Base-by-base conservation (phyloP, 1,140 invertebrate species). In the Drosophila paulistorum region DNA sequence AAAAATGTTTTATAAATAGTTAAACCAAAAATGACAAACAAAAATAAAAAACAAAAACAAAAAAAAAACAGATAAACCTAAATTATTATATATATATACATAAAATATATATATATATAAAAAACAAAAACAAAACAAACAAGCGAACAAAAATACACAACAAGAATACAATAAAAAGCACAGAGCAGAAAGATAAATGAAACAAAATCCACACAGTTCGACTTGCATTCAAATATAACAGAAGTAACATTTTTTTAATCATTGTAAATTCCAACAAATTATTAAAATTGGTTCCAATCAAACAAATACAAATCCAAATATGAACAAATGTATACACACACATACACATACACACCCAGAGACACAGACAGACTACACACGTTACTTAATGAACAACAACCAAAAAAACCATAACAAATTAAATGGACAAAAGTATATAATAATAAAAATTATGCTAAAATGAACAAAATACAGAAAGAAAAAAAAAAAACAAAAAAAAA, bases 1-100 rank as follows among this genome's bases (percentile, higher is more conserved):
- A 91, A 91, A 91, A 91, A 91, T 87, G 90, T 91, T 91, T 91
- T 91, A 91, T 91, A 91, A 91, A 91, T 90, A 90, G 90, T 91
- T 91, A 86, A 86, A 86, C 76, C 65, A 61, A 82, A 61, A 63
- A 65, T 66, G 37, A 39, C 37, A 39, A 39, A 39, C 3, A 13
- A 39, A 39, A 39, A 39, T 39, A n/a, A 73, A 77, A 68, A 17
- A 30, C n/a, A 67, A 66, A 58, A 55, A 65, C n/a, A 30, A 39
- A 67, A 65, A 41, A 54, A 71, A 63, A 61, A 63, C 65, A 66
- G 54, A 41, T 41, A 45, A 63, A 63, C 57, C 73, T 75, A 65
- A 72, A 90, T 86, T 89, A 91, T 82, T 91, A 90, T 90, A 85
- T 84, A 84, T 77, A 85, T 84, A 85, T 69, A 79, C 0, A 13